A percentile compares a stretch with the other conserved stretches of the same genome.
Evolutionary conservation across 2,113 vertebrate species (phyloP).

Genomic region (Sinocyclocheilus grahami): DNA sequence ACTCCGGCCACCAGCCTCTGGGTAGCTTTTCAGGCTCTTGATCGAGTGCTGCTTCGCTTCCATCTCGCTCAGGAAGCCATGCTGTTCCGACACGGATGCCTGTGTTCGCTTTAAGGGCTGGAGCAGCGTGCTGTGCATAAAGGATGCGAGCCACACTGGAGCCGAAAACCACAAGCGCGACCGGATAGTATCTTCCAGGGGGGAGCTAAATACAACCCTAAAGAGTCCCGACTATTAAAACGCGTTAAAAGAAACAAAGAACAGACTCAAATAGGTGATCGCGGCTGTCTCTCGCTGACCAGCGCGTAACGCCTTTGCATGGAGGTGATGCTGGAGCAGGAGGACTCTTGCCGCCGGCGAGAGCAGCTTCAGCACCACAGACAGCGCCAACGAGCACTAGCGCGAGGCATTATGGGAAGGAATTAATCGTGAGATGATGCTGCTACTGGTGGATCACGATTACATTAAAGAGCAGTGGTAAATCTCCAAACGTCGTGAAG

Average conservation of each 20-base stretch:
- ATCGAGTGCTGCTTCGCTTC: slow-evolving; percentile 77
- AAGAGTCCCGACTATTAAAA: background rate
- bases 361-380: slow-evolving; percentile 86
- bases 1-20: slow-evolving; percentile 79
- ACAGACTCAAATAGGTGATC: background rate
- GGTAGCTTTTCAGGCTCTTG: slow-evolving; percentile 78
- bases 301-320: background rate
- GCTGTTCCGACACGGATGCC: slow-evolving; percentile 71
- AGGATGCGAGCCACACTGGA: slow-evolving; percentile 67
- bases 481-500: background rate
- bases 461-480: background rate
- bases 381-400: slow-evolving; percentile 70
- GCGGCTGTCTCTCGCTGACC: background rate
- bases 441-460: slow-evolving; percentile 63
- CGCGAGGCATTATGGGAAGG: slow-evolving; percentile 83
- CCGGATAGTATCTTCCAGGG: background rate
- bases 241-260: background rate
- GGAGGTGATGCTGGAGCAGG: slow-evolving; percentile 51
- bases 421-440: slow-evolving; percentile 65
- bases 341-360: slow-evolving; percentile 63
- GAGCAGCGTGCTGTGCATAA: slow-evolving; percentile 79
- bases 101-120: slow-evolving; percentile 69
- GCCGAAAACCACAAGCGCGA: slow-evolving; percentile 9
- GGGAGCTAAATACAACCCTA: background rate
- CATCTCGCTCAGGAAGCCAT: slow-evolving; percentile 81